Evolutionary conservation across 1,140 invertebrate genomes (phyloP), one percentile per base, ranked within the genome.

Genomic region (Drosophila quadrilineata): DNA sequence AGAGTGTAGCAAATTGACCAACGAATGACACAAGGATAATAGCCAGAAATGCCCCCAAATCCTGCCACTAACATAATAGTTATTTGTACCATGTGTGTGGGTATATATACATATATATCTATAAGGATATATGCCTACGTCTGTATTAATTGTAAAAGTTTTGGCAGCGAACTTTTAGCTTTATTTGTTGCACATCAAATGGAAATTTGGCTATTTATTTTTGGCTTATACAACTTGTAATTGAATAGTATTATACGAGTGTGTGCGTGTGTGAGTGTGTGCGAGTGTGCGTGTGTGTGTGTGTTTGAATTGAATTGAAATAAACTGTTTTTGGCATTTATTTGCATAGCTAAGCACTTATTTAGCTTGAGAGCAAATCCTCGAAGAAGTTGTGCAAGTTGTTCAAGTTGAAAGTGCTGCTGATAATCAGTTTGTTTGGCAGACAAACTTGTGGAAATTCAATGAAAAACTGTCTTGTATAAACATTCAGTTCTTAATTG

Each of bases 111-210:
- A 19, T 43, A 38, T 35, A 4, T 26, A 2, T 35, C n/a, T n/a
- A n/a, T 21, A 12, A 21, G 17, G 22, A 10, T 16, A 45, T 4
- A 43, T 33, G 29, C 28, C 41, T 49, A 24, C 28, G 26, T n/a
- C 63, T n/a, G n/a, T n/a, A 48, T 68, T 76, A 80, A 80, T 80
- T 80, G 77, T 57, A 50, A 72, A 72, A 65, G 62, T 80, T 79
- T 75, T 56, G 17, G 53, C 75, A 19, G 16, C 28, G 29, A 52
- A 67, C 48, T 67, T 66, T 66, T 50, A 41, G 54, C 45, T 50
- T 65, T 36, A 65, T 49, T 53, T 53, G 21, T 21, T 54, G 24
- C 54, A 40, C 31, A 59, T 59, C 45, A 49, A 59, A 59, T 59
- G 22, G 57, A 49, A 60, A 60, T 60, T 63, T 56, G 53, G 45